phyloP scores from a whole-genome alignment of 2,113 vertebrate species.

The Leucopsar rothschildi region DNA sequence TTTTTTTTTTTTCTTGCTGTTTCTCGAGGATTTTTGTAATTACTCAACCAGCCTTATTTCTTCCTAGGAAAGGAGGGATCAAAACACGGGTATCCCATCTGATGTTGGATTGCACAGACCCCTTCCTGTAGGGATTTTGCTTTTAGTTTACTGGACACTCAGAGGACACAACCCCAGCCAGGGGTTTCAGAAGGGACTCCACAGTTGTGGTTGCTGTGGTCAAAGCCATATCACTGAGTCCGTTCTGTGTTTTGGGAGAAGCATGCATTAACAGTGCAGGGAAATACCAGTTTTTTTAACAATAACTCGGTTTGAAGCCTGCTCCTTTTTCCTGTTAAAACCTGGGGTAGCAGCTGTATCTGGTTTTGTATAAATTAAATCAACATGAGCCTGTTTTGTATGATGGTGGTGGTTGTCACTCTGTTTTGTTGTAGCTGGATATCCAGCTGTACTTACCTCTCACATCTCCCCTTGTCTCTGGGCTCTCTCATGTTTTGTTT shows the following conservation, averaged over 20 bases:
- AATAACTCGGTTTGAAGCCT: neutral
- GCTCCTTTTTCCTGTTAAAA: neutral
- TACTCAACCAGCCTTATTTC: neutral
- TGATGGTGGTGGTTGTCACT: neutral
- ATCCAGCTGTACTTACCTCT: neutral
- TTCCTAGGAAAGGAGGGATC: neutral
- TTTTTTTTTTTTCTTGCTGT: neutral
- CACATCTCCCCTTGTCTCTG: neutral
- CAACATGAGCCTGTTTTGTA: neutral
- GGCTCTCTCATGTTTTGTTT: neutral
- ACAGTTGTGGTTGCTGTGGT: neutral
- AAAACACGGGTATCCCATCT: neutral
- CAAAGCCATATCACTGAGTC: neutral
- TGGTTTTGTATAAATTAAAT: constrained; percentile 17
- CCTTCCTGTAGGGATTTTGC: neutral
- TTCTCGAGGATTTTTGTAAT: neutral
- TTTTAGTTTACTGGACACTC: neutral
- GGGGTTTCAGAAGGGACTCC: neutral
- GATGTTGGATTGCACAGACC: neutral
- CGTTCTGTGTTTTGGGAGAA: neutral
- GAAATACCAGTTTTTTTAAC: neutral
- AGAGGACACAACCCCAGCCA: neutral
- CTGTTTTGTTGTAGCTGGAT: neutral
- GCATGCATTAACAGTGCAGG: rapidly evolving
- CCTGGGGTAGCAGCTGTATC: neutral